A percentile compares a stretch with the other conserved stretches of the same genome.
These are phyloP conservation scores for Lithophane ornitopus DNA, from an alignment of 2,888 invertebrate genomes.

Conservation along the genomic window DNA sequence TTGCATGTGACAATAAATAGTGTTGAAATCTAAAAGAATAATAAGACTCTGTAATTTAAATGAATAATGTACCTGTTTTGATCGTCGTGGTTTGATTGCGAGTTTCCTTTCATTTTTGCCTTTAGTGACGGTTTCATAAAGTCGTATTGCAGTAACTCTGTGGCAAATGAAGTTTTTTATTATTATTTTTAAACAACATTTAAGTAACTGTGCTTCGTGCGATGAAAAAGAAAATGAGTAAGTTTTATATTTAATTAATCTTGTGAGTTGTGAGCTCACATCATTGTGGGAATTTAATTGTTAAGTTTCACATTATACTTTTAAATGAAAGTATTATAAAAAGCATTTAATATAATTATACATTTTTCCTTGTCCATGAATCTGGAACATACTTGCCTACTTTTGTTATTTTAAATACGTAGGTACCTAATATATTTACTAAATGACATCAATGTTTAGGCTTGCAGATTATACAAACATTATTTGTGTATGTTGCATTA, in stretches of 20 bases:
- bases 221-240: constrained; percentile 69
- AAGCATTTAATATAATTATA: not conserved
- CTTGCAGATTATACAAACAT: constrained; percentile 58
- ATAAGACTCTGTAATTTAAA: constrained; percentile 22
- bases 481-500: constrained; percentile 54
- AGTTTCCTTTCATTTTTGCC: constrained; percentile 60
- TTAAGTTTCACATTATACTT: constrained; percentile 4
- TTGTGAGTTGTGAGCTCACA: not conserved
- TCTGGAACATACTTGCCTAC: constrained; percentile 26
- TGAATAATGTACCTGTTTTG: constrained; percentile 32
- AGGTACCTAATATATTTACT: constrained; percentile 27
- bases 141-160: constrained; percentile 55
- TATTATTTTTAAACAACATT: constrained; percentile 51
- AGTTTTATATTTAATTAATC: constrained; percentile 47
- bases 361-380: constrained; percentile 28
- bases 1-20: constrained; percentile 37
- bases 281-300: constrained; percentile 14
- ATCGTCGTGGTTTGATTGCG: constrained; percentile 45
- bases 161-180: constrained; percentile 56
- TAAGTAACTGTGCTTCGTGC: constrained; percentile 55
- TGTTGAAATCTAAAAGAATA: constrained; percentile 10
- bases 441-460: constrained; percentile 58
- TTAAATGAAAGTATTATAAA: not conserved
- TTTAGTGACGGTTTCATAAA: constrained; percentile 67
- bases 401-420: constrained; percentile 44